phyloP scores from a whole-genome alignment of 2,888 invertebrate species.

The Beris morrisii region DNA sequence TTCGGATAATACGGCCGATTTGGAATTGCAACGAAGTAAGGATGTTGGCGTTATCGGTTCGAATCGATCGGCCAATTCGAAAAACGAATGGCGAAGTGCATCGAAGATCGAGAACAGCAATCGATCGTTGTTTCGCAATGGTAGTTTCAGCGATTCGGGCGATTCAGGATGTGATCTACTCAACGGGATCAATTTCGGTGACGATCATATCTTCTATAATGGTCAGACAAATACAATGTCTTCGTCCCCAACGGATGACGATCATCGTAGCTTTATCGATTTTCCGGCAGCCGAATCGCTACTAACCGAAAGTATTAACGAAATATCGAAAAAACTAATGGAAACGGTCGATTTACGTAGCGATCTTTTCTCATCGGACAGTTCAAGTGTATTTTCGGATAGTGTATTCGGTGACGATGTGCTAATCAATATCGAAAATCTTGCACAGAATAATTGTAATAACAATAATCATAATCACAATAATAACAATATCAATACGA shows the following conservation, averaged over 20 bases:
- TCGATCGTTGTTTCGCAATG: conserved; percentile 35
- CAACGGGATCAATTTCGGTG: conserved; percentile 53
- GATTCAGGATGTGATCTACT: conserved; percentile 52
- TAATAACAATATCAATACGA: conserved; percentile 3
- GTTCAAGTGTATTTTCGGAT: conserved; percentile 46
- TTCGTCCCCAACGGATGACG: conserved; percentile 19
- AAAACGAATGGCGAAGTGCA: conserved; percentile 11
- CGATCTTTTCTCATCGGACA: conserved; percentile 40
- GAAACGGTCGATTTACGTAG: conserved; percentile 50
- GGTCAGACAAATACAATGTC: conserved; percentile 12
- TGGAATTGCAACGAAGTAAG: conserved; percentile 41
- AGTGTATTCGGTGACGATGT: conserved; percentile 45
- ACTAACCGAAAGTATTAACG: conserved; percentile 54
- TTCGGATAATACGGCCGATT: conserved; percentile 51
- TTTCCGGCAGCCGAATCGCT: conserved; percentile 49
- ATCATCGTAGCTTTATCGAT: conserved; percentile 28
- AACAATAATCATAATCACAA: conserved; percentile 8
- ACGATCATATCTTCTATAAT: conserved; percentile 48
- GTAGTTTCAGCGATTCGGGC: conserved; percentile 48
- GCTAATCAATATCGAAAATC: conserved; percentile 54
- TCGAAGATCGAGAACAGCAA: not conserved
- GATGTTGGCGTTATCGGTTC: conserved; percentile 48
- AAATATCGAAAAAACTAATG: conserved; percentile 55
- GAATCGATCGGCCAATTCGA: conserved; percentile 44
- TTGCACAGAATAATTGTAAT: conserved; percentile 36